Percentiles rank a stretch among this genome's conserved stretches.
These are phyloP conservation scores for Selenia dentaria DNA, from an alignment of 2,888 invertebrate genomes.

Conservation along the genomic window DNA sequence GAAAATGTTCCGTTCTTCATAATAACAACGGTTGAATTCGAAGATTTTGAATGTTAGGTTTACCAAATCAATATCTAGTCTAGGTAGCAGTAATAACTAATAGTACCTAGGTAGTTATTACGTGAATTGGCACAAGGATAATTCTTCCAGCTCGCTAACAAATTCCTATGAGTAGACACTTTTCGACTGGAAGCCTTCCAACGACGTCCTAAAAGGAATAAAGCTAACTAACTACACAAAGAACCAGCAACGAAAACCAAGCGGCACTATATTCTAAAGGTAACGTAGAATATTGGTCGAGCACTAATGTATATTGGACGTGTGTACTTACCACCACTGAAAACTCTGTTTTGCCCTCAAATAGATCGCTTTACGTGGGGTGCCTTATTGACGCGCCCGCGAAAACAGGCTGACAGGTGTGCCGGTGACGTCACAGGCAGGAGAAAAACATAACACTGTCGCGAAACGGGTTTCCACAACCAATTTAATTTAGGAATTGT, in stretches of 20 bases:
- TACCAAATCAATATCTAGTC: constrained; percentile 8
- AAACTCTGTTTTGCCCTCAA: constrained; percentile 47
- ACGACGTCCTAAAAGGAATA: constrained; percentile 2
- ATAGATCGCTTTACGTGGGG: constrained; percentile 45
- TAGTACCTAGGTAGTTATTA: constrained; percentile 6
- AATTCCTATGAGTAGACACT: constrained; percentile 1
- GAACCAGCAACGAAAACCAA: constrained; percentile 6
- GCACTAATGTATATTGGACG: constrained; percentile 20
- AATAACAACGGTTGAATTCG: not conserved
- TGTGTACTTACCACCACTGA: constrained; percentile 43
- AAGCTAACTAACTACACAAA: constrained; percentile 14
- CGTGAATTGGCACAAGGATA: constrained; percentile 11
- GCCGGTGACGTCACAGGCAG: constrained; percentile 46
- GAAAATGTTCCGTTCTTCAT: constrained; percentile 10
- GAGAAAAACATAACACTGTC: constrained; percentile 38
- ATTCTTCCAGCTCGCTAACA: constrained; percentile 14
- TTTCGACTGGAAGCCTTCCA: constrained; percentile 1
- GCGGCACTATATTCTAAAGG: constrained; percentile 9
- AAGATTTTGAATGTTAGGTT: not conserved
- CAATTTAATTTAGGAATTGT: constrained; percentile 68
- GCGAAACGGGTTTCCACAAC: constrained; percentile 34
- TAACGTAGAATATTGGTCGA: constrained; percentile 5
- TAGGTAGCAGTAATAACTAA: not conserved
- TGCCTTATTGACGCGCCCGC: constrained; percentile 45
- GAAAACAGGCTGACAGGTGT: constrained; percentile 32